Evolutionary conservation across 2,113 vertebrate genomes (phyloP).

Genomic region (Malurus cyaneus): DNA sequence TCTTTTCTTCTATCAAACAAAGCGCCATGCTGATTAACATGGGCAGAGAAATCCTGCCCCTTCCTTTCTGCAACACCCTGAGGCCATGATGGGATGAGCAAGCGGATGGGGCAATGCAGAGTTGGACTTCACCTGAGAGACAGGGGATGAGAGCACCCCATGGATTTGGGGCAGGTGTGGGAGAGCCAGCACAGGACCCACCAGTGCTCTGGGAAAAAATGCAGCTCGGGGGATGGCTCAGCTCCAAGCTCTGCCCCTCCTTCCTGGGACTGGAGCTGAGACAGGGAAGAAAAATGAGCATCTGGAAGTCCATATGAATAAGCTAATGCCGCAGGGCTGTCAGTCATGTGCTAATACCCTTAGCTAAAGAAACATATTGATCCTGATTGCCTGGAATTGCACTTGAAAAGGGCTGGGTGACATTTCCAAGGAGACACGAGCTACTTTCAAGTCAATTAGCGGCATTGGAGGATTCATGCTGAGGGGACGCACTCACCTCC

Average conservation of each 20-base stretch:
- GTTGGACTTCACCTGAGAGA: neutral
- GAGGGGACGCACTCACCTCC: conserved; percentile 49
- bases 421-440: conserved; percentile 71
- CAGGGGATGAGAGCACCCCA: fast-evolving
- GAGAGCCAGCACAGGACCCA: neutral
- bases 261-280: neutral
- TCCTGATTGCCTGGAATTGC: conserved; percentile 69
- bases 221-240: neutral
- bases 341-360: conserved; percentile 68
- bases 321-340: conserved; percentile 36
- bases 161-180: neutral
- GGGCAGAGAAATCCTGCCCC: neutral
- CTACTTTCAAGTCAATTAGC: conserved; percentile 72
- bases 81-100: neutral
- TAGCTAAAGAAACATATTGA: conserved; percentile 68
- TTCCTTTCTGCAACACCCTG: neutral
- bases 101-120: neutral
- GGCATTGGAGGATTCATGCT: conserved; percentile 26
- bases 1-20: neutral
- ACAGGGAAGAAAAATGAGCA: conserved; percentile 45
- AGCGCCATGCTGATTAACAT: fast-evolving
- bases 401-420: conserved; percentile 71
- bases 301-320: conserved; percentile 29
- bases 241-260: neutral
- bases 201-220: neutral